Conservation (phyloP, 2,888 invertebrate species). For the Campaea margaritaria region DNA sequence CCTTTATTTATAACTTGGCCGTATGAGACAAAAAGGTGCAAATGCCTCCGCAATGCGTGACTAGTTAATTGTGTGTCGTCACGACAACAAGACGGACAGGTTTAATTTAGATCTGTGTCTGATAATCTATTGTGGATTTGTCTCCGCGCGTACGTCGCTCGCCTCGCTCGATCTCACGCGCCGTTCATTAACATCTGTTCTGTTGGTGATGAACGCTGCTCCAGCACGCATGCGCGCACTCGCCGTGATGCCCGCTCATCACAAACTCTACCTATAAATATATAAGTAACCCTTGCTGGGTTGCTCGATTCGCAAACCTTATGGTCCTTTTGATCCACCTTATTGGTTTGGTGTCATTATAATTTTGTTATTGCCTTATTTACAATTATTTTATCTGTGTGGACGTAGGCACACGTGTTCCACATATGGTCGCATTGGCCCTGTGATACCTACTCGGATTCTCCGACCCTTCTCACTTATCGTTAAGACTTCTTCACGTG, state of each 20-base stretch:
- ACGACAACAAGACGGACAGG: slow-evolving; percentile 44
- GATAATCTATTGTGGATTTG: slow-evolving; percentile 39
- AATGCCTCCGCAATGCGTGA: slow-evolving; percentile 51
- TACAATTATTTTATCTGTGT: too few species aligned
- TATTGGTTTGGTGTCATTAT: slow-evolving; percentile 1
- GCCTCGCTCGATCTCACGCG: slow-evolving; percentile 2
- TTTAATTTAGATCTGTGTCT: slow-evolving; percentile 43
- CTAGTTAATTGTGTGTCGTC: slow-evolving; percentile 50
- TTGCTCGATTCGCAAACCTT: background rate
- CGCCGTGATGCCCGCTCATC: background rate
- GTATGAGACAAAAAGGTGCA: slow-evolving; percentile 47
- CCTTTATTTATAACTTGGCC: slow-evolving; percentile 47
- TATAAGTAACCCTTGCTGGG: background rate
- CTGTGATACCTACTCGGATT: background rate
- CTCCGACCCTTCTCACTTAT: slow-evolving; percentile 1
- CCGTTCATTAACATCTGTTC: slow-evolving; percentile 43
- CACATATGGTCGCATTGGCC: slow-evolving; percentile 22
- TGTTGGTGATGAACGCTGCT: slow-evolving; percentile 45
- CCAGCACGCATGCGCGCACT: slow-evolving; percentile 56
- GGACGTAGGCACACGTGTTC: slow-evolving; percentile 12
- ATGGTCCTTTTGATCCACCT: background rate
- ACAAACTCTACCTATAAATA: background rate
- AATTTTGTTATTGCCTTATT: too few species aligned
- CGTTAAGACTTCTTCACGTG: slow-evolving; percentile 12
- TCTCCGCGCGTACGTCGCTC: slow-evolving; percentile 12